Evolutionary conservation across 2,888 invertebrate species (phyloP).

Genomic region (Brenthis ino): DNA sequence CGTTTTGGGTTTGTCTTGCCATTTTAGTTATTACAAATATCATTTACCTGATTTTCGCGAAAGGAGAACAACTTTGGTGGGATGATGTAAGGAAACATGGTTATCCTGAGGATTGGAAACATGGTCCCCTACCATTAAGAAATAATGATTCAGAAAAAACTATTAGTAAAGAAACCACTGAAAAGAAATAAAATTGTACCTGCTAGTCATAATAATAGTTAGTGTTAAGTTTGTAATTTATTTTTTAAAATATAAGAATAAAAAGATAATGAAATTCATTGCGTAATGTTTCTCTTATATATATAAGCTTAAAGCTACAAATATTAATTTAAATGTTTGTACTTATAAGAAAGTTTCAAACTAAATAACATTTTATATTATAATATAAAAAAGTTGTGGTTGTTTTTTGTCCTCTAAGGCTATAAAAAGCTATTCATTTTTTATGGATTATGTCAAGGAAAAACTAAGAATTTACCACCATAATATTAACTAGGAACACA

Average conservation of each 20-base stretch:
- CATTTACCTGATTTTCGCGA: constrained; percentile 86
- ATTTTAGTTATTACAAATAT: constrained; percentile 86
- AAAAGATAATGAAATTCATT: no score
- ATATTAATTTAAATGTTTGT: no score
- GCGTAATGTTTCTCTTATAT: no score
- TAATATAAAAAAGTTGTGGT: no score
- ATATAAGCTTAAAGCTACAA: no score
- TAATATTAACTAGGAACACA: no score
- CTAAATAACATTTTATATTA: no score
- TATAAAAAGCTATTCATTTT: no score
- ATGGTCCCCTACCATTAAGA: constrained; percentile 62
- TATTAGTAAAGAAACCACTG: constrained; percentile 46
- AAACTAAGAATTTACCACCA: no score
- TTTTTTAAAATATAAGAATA: constrained; percentile 7
- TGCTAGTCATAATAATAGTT: constrained; percentile 20
- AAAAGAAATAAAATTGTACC: constrained; percentile 40
- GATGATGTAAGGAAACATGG: constrained; percentile 83
- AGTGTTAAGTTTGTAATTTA: constrained; percentile 35
- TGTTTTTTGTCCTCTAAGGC: no score
- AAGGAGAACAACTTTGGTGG: constrained; percentile 90
- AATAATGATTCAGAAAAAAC: constrained; percentile 55
- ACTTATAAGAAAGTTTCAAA: no score
- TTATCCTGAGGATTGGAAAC: constrained; percentile 69
- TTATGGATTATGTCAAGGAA: no score
- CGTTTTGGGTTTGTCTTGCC: constrained; percentile 90